These are phyloP conservation scores for Oenanthe oenanthe DNA, from an alignment of 2,113 vertebrate species.

Conservation along the genomic window DNA sequence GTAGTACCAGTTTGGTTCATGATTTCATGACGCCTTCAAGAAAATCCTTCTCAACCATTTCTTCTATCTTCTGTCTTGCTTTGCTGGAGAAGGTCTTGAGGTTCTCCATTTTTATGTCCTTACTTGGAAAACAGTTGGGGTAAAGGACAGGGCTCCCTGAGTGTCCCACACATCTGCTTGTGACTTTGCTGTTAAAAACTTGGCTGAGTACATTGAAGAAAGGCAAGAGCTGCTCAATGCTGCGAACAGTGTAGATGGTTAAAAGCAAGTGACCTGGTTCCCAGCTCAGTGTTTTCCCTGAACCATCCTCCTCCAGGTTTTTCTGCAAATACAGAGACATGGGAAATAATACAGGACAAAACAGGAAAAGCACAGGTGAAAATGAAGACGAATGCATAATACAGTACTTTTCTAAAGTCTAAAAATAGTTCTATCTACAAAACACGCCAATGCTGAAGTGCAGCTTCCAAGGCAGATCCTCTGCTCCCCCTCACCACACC, in stretches of 20 bases:
- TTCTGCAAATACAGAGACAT: slow-evolving; percentile 79
- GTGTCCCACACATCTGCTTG: slow-evolving; percentile 83
- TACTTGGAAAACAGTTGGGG: slow-evolving; percentile 79
- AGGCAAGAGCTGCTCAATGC: slow-evolving; percentile 95
- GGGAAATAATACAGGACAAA: neutral
- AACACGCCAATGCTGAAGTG: neutral
- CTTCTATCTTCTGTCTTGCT: slow-evolving; percentile 95
- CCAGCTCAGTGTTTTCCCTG: slow-evolving; percentile 87
- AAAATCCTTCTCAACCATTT: slow-evolving; percentile 98
- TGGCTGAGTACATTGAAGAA: slow-evolving; percentile 98
- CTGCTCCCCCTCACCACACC: neutral
- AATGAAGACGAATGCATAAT: neutral
- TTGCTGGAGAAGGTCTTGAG: slow-evolving; percentile 93
- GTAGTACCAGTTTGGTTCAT: slow-evolving; percentile 70
- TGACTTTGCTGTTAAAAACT: slow-evolving; percentile 95
- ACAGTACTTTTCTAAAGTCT: neutral
- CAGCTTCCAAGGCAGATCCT: neutral
- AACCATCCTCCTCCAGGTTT: slow-evolving; percentile 93
- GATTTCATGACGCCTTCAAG: slow-evolving; percentile 95
- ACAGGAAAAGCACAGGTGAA: neutral
- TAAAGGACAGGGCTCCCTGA: slow-evolving; percentile 81
- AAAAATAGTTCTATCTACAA: neutral
- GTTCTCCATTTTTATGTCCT: slow-evolving; percentile 92
- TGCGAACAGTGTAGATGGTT: slow-evolving; percentile 91
- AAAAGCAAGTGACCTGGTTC: slow-evolving; percentile 92